Conservation (phyloP, 2,797 vertebrate genomes). For the Pogonophryne albipinna region DNA sequence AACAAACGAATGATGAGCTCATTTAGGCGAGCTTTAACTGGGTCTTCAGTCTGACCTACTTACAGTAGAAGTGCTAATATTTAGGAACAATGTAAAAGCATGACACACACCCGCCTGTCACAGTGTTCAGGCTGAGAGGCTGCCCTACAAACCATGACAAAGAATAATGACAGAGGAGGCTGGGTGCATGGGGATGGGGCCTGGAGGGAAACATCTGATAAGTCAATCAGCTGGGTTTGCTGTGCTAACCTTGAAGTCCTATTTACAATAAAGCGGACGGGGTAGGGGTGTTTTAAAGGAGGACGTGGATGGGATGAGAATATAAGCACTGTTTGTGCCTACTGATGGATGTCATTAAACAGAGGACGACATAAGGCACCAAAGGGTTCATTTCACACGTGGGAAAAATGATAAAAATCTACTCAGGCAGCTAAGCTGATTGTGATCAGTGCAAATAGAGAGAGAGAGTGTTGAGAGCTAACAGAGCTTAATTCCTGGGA, state of each 20-base stretch:
- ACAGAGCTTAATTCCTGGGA: constrained; percentile 11
- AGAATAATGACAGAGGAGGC: constrained; percentile 46
- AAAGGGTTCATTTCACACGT: constrained; percentile 56
- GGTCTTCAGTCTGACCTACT: constrained; percentile 64
- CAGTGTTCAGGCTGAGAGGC: constrained; percentile 35
- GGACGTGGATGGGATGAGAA: constrained; percentile 44
- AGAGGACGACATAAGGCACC: constrained; percentile 48
- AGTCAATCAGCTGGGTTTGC: constrained; percentile 64
- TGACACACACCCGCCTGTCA: constrained; percentile 47
- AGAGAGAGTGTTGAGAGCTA: not conserved
- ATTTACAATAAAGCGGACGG: constrained; percentile 34
- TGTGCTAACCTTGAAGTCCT: constrained; percentile 64
- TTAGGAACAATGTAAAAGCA: constrained; percentile 53
- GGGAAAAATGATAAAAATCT: constrained; percentile 64
- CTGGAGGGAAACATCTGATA: constrained; percentile 53
- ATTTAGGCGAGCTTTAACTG: constrained; percentile 34
- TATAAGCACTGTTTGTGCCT: constrained; percentile 31
- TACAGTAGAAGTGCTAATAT: constrained; percentile 24
- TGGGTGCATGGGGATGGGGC: constrained; percentile 20
- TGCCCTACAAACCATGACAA: constrained; percentile 61
- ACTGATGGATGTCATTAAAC: constrained; percentile 61
- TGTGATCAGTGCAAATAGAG: constrained; percentile 50
- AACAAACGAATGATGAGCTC: constrained; percentile 27
- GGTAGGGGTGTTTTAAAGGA: not conserved
- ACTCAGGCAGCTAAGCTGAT: constrained; percentile 54